Evolutionary conservation across 2,113 vertebrate genomes (phyloP).

Genomic region (Danio rerio): GRCz12tu NC_133191.1:34864001-34864500

Average conservation of each 20-base stretch:
- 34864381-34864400: neutral
- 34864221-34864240: conserved; percentile 51
- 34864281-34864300: neutral
- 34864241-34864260: neutral
- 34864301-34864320: neutral
- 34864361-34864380: neutral
- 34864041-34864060: too few species aligned
- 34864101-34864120: conserved; percentile 83
- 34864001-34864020: too few species aligned
- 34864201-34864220: conserved; percentile 72
- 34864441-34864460: neutral
- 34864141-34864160: conserved; percentile 90
- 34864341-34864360: neutral
- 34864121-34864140: conserved; percentile 87
- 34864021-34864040: too few species aligned
- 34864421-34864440: neutral
- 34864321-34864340: neutral
- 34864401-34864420: neutral
- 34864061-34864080: conserved; percentile 28
- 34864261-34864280: neutral
- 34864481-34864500: neutral
- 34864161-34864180: conserved; percentile 87
- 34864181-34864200: conserved; percentile 59
- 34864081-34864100: conserved; percentile 82
- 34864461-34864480: neutral